A percentile compares a stretch with the other conserved stretches of the same genome.
Conservation (phyloP, 2,113 vertebrate genomes). For the Cnemophilus loriae region DNA sequence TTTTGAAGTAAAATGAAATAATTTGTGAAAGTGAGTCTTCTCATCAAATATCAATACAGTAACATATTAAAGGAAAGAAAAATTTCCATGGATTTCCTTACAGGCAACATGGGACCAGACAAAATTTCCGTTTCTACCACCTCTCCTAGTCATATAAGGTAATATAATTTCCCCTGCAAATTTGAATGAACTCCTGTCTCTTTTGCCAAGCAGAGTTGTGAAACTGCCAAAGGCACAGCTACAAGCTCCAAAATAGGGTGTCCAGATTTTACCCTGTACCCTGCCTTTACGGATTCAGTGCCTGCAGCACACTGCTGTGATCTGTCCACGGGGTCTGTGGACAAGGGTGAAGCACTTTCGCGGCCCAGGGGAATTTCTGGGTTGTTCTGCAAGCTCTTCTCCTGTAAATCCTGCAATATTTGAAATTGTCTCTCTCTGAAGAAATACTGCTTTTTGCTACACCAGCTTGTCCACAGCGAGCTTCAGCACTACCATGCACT, state of each 20-base stretch:
- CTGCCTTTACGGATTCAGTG: background rate
- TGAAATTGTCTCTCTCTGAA: background rate
- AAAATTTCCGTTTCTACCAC: background rate
- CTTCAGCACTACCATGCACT: background rate
- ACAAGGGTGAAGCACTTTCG: background rate
- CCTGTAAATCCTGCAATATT: background rate
- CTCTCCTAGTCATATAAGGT: background rate
- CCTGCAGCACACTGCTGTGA: background rate
- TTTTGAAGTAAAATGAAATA: background rate
- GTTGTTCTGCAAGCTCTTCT: background rate
- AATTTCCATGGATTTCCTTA: background rate
- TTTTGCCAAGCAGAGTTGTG: background rate
- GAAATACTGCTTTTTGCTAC: background rate
- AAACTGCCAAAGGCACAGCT: background rate
- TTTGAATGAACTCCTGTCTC: background rate
- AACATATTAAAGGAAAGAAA: background rate
- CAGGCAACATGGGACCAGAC: background rate
- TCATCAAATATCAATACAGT: background rate
- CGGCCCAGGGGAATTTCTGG: background rate
- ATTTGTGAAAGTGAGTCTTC: background rate
- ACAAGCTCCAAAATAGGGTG: background rate
- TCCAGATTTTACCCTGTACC: background rate
- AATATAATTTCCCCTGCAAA: background rate
- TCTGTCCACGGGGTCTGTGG: background rate
- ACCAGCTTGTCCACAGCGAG: background rate